phyloP scores from a whole-genome alignment of 2,113 vertebrate genomes.

The Amphiprion percula region DNA sequence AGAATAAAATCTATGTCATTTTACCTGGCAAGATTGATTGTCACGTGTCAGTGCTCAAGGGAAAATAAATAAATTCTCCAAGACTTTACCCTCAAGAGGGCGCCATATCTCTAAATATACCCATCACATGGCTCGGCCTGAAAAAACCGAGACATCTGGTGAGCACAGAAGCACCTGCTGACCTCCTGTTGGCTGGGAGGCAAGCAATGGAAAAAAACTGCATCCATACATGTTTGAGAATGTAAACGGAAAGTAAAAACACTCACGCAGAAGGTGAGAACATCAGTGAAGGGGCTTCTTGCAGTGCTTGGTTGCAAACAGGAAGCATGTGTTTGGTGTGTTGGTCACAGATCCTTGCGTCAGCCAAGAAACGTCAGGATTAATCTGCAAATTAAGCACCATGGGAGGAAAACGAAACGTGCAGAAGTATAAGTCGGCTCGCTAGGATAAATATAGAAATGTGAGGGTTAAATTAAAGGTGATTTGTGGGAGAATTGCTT shows the following conservation, averaged over 20 bases:
- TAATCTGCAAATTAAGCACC: slow-evolving; percentile 3
- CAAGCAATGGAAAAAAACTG: slow-evolving; percentile 42
- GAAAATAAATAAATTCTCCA: not conserved
- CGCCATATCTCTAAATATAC: slow-evolving; percentile 44
- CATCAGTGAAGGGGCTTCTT: slow-evolving; percentile 9
- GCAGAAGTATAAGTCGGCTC: not conserved
- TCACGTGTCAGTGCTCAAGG: slow-evolving; percentile 1
- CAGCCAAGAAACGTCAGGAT: slow-evolving; percentile 29
- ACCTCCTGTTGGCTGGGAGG: slow-evolving; percentile 58
- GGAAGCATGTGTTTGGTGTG: slow-evolving; percentile 25
- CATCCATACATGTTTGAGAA: slow-evolving; percentile 48
- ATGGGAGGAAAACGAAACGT: slow-evolving; percentile 23
- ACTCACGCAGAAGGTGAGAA: slow-evolving; percentile 40
- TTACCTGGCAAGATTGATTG: not conserved
- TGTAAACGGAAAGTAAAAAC: slow-evolving; percentile 30
- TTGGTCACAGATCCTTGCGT: not conserved
- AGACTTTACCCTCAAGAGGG: slow-evolving; percentile 58
- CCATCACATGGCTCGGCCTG: not conserved
- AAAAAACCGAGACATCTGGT: slow-evolving; percentile 57
- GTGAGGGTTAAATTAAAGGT: slow-evolving; percentile 23
- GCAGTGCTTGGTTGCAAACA: slow-evolving; percentile 40
- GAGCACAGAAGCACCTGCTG: slow-evolving; percentile 70
- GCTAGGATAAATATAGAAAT: slow-evolving; percentile 2
- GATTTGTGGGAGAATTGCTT: not conserved
- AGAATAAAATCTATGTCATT: no score